A percentile compares a stretch with the other conserved stretches of the same genome.
These are phyloP conservation scores for Acronicta leporina DNA, from an alignment of 2,888 invertebrate species.

Conservation along the genomic window DNA sequence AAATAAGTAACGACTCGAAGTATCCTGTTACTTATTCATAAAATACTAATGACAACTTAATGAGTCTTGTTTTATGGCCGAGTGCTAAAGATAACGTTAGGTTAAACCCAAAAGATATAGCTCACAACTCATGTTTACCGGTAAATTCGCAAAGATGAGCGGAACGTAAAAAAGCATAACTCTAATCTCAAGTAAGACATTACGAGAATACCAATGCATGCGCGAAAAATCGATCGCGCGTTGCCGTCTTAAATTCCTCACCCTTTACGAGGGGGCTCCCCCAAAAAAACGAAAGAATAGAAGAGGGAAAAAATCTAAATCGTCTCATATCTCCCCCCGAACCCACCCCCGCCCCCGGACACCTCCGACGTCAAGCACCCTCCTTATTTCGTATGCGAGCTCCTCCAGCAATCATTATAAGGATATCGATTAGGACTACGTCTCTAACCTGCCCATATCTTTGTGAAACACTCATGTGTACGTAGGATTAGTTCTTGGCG, in stretches of 20 bases:
- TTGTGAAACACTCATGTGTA: slow-evolving; percentile 80
- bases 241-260: slow-evolving; percentile 89
- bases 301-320: slow-evolving; percentile 90
- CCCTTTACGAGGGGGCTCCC: slow-evolving; percentile 89
- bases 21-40: neutral
- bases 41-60: neutral
- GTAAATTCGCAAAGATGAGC: slow-evolving; percentile 40
- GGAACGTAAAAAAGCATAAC: slow-evolving; percentile 78
- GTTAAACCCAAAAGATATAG: neutral
- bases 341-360: slow-evolving; percentile 75
- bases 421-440: slow-evolving; percentile 89
- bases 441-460: slow-evolving; percentile 87
- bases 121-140: neutral
- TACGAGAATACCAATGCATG: slow-evolving; percentile 89
- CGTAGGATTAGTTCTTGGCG: slow-evolving; percentile 72
- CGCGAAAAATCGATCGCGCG: slow-evolving; percentile 88
- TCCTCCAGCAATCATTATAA: slow-evolving; percentile 89
- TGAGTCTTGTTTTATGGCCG: neutral
- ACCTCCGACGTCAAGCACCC: slow-evolving; percentile 86
- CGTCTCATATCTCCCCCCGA: slow-evolving; percentile 87
- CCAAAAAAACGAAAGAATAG: slow-evolving; percentile 89
- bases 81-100: neutral
- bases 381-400: slow-evolving; percentile 90
- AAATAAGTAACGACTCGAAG: neutral
- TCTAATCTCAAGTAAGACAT: slow-evolving; percentile 89